Evolutionary conservation across 2,888 invertebrate species (phyloP).

Genomic region (Ochropleura leucogaster): DNA sequence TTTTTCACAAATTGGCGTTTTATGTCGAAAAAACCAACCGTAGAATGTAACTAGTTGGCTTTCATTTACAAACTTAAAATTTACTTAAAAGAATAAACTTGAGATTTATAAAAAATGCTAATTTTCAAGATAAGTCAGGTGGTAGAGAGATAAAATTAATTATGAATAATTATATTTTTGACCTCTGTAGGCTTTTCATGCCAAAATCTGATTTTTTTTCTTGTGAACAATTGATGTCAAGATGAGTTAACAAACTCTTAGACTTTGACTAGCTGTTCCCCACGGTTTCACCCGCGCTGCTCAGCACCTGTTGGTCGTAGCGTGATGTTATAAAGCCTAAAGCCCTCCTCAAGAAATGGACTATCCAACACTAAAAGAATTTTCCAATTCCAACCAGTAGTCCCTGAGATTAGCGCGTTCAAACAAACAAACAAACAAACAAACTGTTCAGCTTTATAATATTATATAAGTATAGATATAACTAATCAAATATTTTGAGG

Average conservation of each 20-base stretch:
- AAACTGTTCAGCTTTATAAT: too few relatives aligned
- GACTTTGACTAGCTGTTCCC: too few relatives aligned
- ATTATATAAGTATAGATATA: too few relatives aligned
- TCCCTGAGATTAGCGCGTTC: too few relatives aligned
- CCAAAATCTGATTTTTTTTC: background rate
- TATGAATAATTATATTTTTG: constrained; percentile 11
- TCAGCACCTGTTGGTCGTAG: too few relatives aligned
- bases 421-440: too few relatives aligned
- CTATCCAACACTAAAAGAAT: too few relatives aligned
- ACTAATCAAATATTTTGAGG: background rate
- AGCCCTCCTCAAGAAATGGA: too few relatives aligned
- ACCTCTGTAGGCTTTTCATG: background rate
- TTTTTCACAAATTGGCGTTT: constrained; percentile 31
- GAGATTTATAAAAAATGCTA: constrained; percentile 32
- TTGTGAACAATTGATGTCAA: background rate
- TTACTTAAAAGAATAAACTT: constrained; percentile 10
- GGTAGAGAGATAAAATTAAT: constrained; percentile 10
- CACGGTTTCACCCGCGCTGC: too few relatives aligned
- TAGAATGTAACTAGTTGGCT: constrained; percentile 11
- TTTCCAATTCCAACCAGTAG: too few relatives aligned
- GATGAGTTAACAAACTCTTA: background rate
- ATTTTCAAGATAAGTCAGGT: constrained; percentile 23
- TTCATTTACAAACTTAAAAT: constrained; percentile 25
- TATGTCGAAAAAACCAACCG: constrained; percentile 8
- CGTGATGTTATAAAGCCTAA: too few relatives aligned